Evolutionary conservation across 1,140 invertebrate genomes (phyloP), one percentile per base, ranked within the genome.

Genomic region (Drosophila pseudoananassae): DNA sequence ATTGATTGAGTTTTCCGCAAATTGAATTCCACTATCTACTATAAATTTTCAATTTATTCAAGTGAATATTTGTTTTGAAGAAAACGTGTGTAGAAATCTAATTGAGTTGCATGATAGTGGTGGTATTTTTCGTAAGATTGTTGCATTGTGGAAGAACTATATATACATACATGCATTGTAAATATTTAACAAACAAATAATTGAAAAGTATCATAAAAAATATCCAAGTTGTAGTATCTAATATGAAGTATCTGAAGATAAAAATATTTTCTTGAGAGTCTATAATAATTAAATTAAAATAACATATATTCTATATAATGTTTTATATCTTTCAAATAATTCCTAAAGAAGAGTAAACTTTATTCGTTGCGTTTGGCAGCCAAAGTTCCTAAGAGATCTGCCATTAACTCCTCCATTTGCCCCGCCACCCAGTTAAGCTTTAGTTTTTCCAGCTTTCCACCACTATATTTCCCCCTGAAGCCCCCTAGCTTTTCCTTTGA

Each of bases 381-480:
- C 1, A 17, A 36, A 36, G 10, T 10, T 10, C 8, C 31, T 9
- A 10, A 8, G 2, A 17, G 40, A 45, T 45, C 15, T 45, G 5
- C 15, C 9, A 15, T 14, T 45, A 15, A 36, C 31, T 52, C 50
- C 46, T 59, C 46, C 46, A 57, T 31, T 65, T 38, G n/a, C 61
- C 58, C 43, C 36, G 46, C 58, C 43, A 38, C 45, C 45, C 61
- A 31, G 50, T 10, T 20, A 46, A 50, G 61, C 65, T 69, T 68
- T 46, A 69, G 65, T 69, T 69, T 69, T 69, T 69, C 63, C 65
- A 69, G 43, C 65, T 51, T 66, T 66, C 63, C 63, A 23, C 54
- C 25, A 31, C 50, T 46, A n/a, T 50, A 31, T 50, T 50, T 25
- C 47, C 23, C 47, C 15, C 9, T 4, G 6, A 10, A 7, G 5